These are phyloP conservation scores for Xanthia togata DNA, from an alignment of 2,888 invertebrate species.

Conservation along the genomic window DNA sequence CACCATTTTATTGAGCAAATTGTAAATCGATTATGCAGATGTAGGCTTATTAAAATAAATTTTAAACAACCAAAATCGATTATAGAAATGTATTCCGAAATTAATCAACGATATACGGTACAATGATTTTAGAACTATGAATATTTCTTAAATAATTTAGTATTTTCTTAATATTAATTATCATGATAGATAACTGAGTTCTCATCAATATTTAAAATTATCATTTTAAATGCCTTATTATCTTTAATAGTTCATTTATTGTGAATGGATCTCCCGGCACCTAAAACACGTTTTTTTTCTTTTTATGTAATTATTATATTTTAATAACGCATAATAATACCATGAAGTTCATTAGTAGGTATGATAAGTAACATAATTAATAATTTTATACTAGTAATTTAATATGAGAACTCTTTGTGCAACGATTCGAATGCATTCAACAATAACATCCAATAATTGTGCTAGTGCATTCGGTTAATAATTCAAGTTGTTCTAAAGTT, in stretches of 20 bases:
- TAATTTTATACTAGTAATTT: background rate
- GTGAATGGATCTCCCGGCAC: background rate
- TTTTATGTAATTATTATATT: background rate
- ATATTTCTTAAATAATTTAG: slow-evolving; percentile 11
- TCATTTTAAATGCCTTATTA: background rate
- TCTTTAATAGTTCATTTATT: background rate
- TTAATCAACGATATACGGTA: slow-evolving; percentile 13
- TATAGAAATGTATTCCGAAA: slow-evolving; percentile 32
- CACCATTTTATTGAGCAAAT: too few species aligned
- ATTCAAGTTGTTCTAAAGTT: background rate
- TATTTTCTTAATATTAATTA: slow-evolving; percentile 10
- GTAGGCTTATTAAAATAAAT: too few species aligned
- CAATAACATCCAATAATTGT: background rate
- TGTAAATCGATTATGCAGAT: too few species aligned
- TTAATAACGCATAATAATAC: background rate
- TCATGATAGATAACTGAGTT: background rate
- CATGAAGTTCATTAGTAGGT: background rate
- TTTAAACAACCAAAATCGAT: slow-evolving; percentile 11
- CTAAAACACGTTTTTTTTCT: background rate
- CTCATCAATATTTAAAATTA: background rate
- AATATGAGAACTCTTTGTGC: too few species aligned
- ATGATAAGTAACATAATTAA: background rate
- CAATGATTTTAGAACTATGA: slow-evolving; percentile 6
- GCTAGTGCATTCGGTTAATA: background rate
- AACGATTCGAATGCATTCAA: background rate